phyloP scores from a whole-genome alignment of 2,888 invertebrate species.

The Acrobasis suavella region DNA sequence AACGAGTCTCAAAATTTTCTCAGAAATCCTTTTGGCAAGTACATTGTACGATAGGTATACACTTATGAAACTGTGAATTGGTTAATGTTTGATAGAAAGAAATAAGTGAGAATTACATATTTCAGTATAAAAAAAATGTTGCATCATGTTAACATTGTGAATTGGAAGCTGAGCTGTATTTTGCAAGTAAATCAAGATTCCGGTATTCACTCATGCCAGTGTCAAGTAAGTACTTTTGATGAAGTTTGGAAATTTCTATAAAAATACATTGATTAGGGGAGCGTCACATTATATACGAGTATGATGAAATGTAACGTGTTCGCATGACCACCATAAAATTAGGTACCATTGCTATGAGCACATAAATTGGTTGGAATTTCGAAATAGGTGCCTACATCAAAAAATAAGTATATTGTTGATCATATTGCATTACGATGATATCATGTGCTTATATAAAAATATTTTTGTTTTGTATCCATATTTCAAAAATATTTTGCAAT shows the following conservation, averaged over 20 bases:
- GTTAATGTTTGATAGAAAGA: neutral
- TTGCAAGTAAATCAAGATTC: conserved; percentile 46
- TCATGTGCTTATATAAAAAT: no score
- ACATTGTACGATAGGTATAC: neutral
- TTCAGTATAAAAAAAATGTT: conserved; percentile 26
- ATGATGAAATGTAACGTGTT: no score
- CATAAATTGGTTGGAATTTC: no score
- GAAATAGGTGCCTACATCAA: no score
- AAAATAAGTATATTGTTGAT: no score
- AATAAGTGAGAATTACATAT: conserved; percentile 7
- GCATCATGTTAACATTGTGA: neutral
- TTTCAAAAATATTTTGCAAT: no score
- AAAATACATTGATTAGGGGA: conserved; percentile 34
- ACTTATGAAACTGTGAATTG: neutral
- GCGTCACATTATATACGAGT: no score
- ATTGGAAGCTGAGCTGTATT: conserved; percentile 12
- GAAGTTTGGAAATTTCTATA: conserved; percentile 41
- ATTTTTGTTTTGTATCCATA: no score
- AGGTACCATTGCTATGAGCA: no score
- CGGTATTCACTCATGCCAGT: conserved; percentile 43
- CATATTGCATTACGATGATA: no score
- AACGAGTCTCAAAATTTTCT: neutral
- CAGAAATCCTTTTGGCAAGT: neutral
- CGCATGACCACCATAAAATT: no score
- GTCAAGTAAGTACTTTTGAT: conserved; percentile 58